Base-by-base conservation (phyloP, 2,113 vertebrate species). In the Cynoglossus semilaevis region DNA sequence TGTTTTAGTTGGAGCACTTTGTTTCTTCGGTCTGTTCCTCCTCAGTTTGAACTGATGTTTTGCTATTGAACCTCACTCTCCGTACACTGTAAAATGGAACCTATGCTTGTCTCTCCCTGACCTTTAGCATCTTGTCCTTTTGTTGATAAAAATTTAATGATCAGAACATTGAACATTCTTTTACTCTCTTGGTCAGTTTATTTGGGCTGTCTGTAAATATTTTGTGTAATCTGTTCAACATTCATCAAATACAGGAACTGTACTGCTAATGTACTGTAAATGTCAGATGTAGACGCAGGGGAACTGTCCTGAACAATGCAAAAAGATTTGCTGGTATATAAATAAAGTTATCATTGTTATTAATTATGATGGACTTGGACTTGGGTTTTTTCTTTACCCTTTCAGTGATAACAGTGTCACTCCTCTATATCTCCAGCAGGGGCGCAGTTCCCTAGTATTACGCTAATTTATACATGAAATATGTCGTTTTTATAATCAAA, bases 301-400 rank as follows among this genome's bases (percentile, higher is more conserved):
- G 83, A 72, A 73, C 81, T 74, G 74, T 85, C 72, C 63, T 71
- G 69, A 77, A 77, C 83, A 83, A 87, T 86, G 83, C 86, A 86
- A 86, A 86, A 67, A 57, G 40, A 76, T 76, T 71, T 78, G 70
- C 72, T 87, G 84, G 77, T 82, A 82, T 76, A 82, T 81, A 71
- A 89, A 87, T 89, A 89, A 89, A 89, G 52, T 70, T 70, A 60
- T 72, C 55, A 72, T 80, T 76, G 72, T 72, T 80, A 78, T 81
- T 76, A 76, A 67, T 80, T 55, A 37, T 60, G 19, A 44, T 14
- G 8, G 52, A 37, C 15, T 29, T 8, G 6, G 65, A 62, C 35
- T 67, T 53, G 51, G 9, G 13, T 40, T 0, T 48, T 37, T 16
- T 51, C 12, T 38, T 57, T 17, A 9, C 16, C 14, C 42, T 38